Evolutionary conservation across 1,140 invertebrate genomes (phyloP).

Genomic region (Drosophila melanica): DNA sequence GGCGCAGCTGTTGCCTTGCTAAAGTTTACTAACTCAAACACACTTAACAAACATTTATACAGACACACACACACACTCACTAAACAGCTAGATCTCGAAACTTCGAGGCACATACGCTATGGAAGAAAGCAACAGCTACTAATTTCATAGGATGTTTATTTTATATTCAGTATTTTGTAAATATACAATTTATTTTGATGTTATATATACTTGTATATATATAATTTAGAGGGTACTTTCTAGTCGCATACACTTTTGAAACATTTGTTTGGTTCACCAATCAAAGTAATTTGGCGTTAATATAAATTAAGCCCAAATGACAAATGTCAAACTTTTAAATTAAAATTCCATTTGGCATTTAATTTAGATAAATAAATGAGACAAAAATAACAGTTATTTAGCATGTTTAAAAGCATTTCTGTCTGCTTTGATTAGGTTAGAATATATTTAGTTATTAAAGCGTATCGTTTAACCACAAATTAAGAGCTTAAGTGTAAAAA

Average conservation of each 20-base stretch:
- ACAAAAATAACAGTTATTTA: too few species aligned
- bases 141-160: too few species aligned
- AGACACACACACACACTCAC: background rate
- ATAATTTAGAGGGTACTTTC: background rate
- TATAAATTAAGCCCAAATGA: background rate
- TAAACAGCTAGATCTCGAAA: slow-evolving; percentile 23
- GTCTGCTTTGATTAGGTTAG: too few species aligned
- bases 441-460: too few species aligned
- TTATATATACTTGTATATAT: background rate
- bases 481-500: background rate
- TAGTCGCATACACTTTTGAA: background rate
- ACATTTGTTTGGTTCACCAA: slow-evolving; percentile 1
- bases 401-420: too few species aligned
- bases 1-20: slow-evolving; percentile 55
- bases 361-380: too few species aligned
- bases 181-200: too few species aligned
- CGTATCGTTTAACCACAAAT: too few species aligned
- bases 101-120: slow-evolving; percentile 14
- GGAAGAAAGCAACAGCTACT: too few species aligned
- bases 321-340: slow-evolving; percentile 6
- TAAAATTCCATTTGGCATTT: background rate
- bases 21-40: slow-evolving; percentile 57
- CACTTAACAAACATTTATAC: slow-evolving; percentile 9
- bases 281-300: background rate
- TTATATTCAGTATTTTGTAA: too few species aligned